Evolutionary conservation across 2,113 vertebrate genomes (phyloP).

Genomic region (Thermophis baileyi): DNA sequence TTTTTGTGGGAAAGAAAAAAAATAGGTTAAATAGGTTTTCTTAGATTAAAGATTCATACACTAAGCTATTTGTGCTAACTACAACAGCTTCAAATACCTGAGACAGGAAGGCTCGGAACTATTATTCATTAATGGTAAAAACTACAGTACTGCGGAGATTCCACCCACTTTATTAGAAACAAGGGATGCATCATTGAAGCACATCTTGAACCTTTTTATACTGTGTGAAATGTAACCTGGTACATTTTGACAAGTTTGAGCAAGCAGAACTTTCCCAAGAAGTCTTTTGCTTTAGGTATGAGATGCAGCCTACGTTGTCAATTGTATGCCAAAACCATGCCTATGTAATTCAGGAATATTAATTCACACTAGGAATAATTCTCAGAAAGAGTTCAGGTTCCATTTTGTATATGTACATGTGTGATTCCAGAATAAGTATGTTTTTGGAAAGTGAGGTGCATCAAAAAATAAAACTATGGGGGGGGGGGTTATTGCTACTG

Average conservation of each 20-base stretch:
- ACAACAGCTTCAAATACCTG: not conserved
- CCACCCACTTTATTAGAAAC: not conserved
- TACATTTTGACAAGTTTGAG: not conserved
- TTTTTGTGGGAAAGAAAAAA: not conserved
- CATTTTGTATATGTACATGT: not conserved
- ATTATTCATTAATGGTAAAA: not conserved
- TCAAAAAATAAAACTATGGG: not conserved
- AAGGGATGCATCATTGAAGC: not conserved
- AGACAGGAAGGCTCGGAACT: not conserved
- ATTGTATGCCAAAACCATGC: not conserved
- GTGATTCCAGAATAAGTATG: not conserved
- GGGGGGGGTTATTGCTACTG: not conserved
- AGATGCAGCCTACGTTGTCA: not conserved
- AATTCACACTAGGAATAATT: not conserved
- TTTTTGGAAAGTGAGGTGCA: not conserved
- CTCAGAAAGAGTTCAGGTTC: not conserved
- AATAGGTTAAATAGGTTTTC: not conserved
- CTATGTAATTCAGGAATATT: not conserved
- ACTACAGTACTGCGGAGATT: not conserved
- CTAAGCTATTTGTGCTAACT: not conserved
- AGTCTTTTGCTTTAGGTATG: not conserved
- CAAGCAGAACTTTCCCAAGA: not conserved
- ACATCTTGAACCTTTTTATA: not conserved
- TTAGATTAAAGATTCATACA: not conserved
- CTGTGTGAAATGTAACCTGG: not conserved